Percentiles rank a stretch among this genome's conserved stretches.
These are phyloP conservation scores for Parasteatoda lunata DNA, from an alignment of 2,888 invertebrate genomes.

Conservation along the genomic window DNA sequence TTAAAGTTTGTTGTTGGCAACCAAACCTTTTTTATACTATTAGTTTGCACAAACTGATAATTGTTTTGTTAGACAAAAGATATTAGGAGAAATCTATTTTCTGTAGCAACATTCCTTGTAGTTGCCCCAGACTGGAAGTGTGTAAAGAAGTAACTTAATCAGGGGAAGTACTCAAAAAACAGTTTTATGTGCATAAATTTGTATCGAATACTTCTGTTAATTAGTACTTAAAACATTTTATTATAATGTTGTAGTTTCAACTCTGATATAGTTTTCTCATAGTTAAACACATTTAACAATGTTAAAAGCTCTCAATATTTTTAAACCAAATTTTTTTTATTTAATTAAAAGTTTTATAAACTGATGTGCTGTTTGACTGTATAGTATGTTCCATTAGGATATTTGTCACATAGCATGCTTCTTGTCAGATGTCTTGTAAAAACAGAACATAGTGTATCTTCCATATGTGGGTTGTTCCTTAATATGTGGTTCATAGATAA, in stretches of 20 bases:
- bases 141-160: slow-evolving; percentile 24
- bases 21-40: slow-evolving; percentile 53
- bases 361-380: slow-evolving; percentile 32
- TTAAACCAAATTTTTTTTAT: slow-evolving; percentile 18
- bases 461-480: slow-evolving; percentile 63
- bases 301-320: slow-evolving; percentile 18
- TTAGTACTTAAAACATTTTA: slow-evolving; percentile 45
- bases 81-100: slow-evolving; percentile 52
- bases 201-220: slow-evolving; percentile 37
- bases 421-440: slow-evolving; percentile 24
- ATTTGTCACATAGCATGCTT: slow-evolving; percentile 48
- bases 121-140: slow-evolving; percentile 41
- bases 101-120: slow-evolving; percentile 66
- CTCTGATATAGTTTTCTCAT: slow-evolving; percentile 14
- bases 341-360: slow-evolving; percentile 27
- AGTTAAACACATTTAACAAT: slow-evolving; percentile 9
- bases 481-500: slow-evolving; percentile 64
- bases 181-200: slow-evolving; percentile 18
- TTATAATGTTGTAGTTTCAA: slow-evolving; percentile 19
- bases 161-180: slow-evolving; percentile 8
- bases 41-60: slow-evolving; percentile 48
- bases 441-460: slow-evolving; percentile 36
- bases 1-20: slow-evolving; percentile 49
- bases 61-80: slow-evolving; percentile 50
- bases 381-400: slow-evolving; percentile 35